phyloP scores from a whole-genome alignment of 2,888 invertebrate genomes.

The Argyresthia goedartella region DNA sequence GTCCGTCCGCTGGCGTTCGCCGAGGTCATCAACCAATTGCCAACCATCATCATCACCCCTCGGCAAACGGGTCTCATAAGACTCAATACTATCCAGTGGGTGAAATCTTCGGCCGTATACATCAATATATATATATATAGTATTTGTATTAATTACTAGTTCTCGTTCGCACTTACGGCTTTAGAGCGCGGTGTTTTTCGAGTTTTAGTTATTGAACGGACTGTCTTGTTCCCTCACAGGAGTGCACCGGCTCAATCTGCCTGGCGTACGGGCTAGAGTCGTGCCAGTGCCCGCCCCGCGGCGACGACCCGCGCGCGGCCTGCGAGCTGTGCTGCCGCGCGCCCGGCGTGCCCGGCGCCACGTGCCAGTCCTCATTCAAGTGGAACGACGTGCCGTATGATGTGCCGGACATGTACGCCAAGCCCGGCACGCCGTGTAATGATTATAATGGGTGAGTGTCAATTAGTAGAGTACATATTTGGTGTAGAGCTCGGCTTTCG shows the following conservation, averaged over 20 bases:
- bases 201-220: too few species aligned
- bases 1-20: too few species aligned
- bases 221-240: conserved; percentile 58
- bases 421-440: conserved; percentile 94
- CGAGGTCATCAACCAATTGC: too few species aligned
- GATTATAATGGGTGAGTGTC: conserved; percentile 84
- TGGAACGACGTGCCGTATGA: conserved; percentile 92
- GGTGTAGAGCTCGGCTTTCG: background rate
- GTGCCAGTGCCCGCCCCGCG: conserved; percentile 89
- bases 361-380: conserved; percentile 89
- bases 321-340: conserved; percentile 93
- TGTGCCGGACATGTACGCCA: conserved; percentile 93
- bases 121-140: too few species aligned
- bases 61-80: too few species aligned
- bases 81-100: too few species aligned
- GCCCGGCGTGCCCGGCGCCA: conserved; percentile 84
- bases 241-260: conserved; percentile 98
- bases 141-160: too few species aligned
- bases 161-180: too few species aligned
- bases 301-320: conserved; percentile 86
- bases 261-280: conserved; percentile 95
- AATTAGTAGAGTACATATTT: too few species aligned
- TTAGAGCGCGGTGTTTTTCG: too few species aligned
- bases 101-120: too few species aligned
- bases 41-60: too few species aligned